Percentiles rank a stretch among this genome's conserved stretches.
Conservation (phyloP, 2,113 vertebrate genomes). For the Archocentrus centrarchus region DNA sequence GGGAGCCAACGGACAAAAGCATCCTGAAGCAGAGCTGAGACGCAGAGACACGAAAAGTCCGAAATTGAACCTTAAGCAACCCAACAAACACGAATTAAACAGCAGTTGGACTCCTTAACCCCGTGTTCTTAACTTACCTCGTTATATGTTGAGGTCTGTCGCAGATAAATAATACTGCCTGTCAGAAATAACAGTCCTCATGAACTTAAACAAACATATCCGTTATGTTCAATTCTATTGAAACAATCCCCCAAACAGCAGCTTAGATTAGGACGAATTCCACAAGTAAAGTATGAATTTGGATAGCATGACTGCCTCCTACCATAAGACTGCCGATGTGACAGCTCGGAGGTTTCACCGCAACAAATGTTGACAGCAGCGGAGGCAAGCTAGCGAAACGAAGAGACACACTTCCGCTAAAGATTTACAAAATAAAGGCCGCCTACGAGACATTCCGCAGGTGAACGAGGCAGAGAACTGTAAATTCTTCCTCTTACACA, state of each 20-base stretch:
- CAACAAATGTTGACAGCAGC: not conserved
- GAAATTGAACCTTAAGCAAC: not conserved
- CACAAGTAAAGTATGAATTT: not conserved
- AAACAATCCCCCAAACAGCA: not conserved
- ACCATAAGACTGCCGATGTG: not conserved
- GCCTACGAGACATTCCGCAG: not conserved
- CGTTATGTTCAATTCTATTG: not conserved
- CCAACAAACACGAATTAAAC: not conserved
- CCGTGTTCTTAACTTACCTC: slow-evolving; percentile 26
- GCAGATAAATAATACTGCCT: slow-evolving; percentile 22
- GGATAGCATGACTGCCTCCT: not conserved
- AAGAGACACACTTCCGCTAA: not conserved
- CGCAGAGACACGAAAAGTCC: not conserved
- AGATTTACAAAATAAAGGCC: slow-evolving; percentile 20
- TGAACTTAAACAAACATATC: not conserved
- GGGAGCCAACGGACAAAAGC: not conserved
- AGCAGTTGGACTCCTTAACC: not conserved
- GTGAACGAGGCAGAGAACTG: not conserved
- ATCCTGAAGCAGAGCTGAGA: not conserved
- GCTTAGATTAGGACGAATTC: not conserved
- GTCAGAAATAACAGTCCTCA: slow-evolving; percentile 7
- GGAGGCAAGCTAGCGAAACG: not conserved
- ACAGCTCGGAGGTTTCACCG: slow-evolving; percentile 1
- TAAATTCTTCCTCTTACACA: not conserved
- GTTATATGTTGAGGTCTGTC: not conserved